Evolutionary conservation across 2,888 invertebrate species (phyloP), one percentile per base, ranked within the genome.

Genomic region (Cyclophora punctaria): DNA sequence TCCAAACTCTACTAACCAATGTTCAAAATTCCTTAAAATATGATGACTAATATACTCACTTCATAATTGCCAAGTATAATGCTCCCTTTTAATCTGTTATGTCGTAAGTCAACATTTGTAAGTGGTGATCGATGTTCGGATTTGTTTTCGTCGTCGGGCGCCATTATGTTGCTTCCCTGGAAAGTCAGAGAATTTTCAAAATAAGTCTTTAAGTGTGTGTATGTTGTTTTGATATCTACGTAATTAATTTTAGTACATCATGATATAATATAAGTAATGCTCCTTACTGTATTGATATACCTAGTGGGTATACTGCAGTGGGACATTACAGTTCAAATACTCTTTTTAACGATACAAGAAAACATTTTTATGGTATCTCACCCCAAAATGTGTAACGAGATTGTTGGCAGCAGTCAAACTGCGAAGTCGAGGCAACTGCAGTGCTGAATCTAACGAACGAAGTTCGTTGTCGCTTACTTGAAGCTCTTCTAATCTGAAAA

Each of bases 51-150:
- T 3, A 7, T 5, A 82, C 90, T 90, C 89, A 95, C 95, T 76
- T 94, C 95, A 80, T 95, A 95, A 77, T 95, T 95, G 50, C 95
- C 95, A 48, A 96, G 91, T 61, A 95, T 93, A 57, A 96, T 95
- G 81, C 93, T 95, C 51, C 95, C 95, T 78, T 95, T 95, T 35
- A 95, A 83, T 58, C 93, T 91, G 78, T 95, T 95, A 57, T 93
- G 92, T 49, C 94, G 89, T 43, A 95, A 83, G 73, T 94, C 95
- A n/a, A 95, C 91, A 59, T 91, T 93, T 41, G 93, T 93, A 20
- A 94, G 80, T 5, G 91, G 90, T 34, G 90, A 75, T n/a, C 77
- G 76, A 44, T 82, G 72, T 52, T 88, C 86, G 2, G 76, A 61
- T 52, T 76, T 81, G 48, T 75, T 72, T 35, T 84, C 83, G 3